These are phyloP conservation scores for Orientallactaga bullata DNA, from an alignment of 2,113 vertebrate species.

Conservation along the genomic window DNA sequence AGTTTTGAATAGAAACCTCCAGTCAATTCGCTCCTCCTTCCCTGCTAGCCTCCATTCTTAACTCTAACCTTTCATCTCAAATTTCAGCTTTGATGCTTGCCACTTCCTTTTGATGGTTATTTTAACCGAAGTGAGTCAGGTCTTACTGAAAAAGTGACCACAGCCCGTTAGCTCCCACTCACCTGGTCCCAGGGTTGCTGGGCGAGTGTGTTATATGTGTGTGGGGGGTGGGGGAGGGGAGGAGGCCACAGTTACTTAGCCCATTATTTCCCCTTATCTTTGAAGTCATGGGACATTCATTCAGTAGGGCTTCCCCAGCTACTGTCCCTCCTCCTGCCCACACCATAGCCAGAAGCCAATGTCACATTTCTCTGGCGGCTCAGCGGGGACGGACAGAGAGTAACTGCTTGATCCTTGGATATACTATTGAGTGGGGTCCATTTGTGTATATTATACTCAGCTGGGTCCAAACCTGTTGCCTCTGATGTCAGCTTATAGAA, in stretches of 20 bases:
- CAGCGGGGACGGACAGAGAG: not conserved
- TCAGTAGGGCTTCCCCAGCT: conserved; percentile 68
- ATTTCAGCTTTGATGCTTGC: conserved; percentile 77
- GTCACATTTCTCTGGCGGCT: conserved; percentile 8
- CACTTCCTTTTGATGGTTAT: conserved; percentile 86
- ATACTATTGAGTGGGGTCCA: not conserved
- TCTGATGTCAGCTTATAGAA: not conserved
- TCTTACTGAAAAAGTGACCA: conserved; percentile 86
- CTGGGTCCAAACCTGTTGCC: not conserved
- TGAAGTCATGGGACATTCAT: conserved; percentile 46
- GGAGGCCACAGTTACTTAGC: conserved; percentile 43
- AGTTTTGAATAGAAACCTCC: not conserved
- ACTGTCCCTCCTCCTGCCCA: not conserved
- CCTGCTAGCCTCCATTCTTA: conserved; percentile 58
- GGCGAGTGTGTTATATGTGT: not conserved
- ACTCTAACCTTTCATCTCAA: conserved; percentile 75
- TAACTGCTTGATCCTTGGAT: not conserved
- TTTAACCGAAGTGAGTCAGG: conserved; percentile 81
- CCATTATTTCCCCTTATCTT: not conserved
- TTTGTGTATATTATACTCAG: not conserved
- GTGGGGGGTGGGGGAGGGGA: not conserved
- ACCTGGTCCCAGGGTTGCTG: not conserved
- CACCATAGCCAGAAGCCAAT: conserved; percentile 10
- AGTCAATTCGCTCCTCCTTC: not conserved
- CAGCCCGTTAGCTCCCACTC: conserved; percentile 61